These are phyloP conservation scores for Saturnia japonica DNA, from an alignment of 2,888 invertebrate species.

Conservation along the genomic window DNA sequence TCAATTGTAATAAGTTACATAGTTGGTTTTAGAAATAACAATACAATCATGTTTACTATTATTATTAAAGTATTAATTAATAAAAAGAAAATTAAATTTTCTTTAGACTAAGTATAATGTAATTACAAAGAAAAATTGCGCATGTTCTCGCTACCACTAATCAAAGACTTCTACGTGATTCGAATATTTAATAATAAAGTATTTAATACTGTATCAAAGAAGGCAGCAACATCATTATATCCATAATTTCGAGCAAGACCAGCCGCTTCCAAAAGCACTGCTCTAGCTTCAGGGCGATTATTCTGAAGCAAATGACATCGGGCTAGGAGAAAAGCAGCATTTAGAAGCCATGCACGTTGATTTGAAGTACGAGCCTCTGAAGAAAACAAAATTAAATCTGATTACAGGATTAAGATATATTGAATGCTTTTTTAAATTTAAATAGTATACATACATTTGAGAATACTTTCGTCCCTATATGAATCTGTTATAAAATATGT, in stretches of 20 bases:
- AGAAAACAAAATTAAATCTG: conserved; percentile 8
- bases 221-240: conserved; percentile 57
- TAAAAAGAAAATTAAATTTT: background rate
- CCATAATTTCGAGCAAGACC: conserved; percentile 50
- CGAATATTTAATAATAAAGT: conserved; percentile 10
- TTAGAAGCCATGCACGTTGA: conserved; percentile 62
- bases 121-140: too few species aligned
- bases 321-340: conserved; percentile 65
- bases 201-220: conserved; percentile 64
- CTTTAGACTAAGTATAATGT: too few species aligned
- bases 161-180: background rate
- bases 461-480: too few species aligned
- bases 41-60: background rate
- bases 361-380: conserved; percentile 60
- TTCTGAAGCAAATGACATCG: conserved; percentile 70
- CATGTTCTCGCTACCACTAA: background rate
- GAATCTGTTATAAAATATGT: too few species aligned
- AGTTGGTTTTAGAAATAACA: background rate
- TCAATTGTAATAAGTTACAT: background rate
- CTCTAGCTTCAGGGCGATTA: conserved; percentile 68
- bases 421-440: too few species aligned
- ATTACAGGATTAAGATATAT: background rate
- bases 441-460: too few species aligned
- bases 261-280: conserved; percentile 60
- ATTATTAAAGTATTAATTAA: background rate